These are phyloP conservation scores for Telmatherina bonti DNA, from an alignment of 2,797 vertebrate genomes.

Conservation along the genomic window DNA sequence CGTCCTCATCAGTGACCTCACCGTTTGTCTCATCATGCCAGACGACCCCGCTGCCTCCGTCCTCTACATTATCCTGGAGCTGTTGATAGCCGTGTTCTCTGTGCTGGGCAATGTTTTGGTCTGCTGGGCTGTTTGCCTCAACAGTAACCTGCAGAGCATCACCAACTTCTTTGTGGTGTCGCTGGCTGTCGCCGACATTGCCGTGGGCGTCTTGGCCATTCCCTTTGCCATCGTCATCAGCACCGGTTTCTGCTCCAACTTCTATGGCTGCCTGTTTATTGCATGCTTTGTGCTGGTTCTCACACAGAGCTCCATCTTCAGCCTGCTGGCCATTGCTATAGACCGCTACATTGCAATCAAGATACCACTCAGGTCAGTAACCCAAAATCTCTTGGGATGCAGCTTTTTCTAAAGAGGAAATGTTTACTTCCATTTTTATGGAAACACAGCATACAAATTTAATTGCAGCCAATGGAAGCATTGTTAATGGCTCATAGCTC, in stretches of 20 bases:
- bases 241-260: constrained; percentile 93
- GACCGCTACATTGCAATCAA: constrained; percentile 97
- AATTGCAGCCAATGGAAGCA: neutral
- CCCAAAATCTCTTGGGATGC: neutral
- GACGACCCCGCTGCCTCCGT: constrained; percentile 55
- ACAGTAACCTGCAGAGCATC: constrained; percentile 96
- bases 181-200: constrained; percentile 93
- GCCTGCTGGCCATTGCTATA: constrained; percentile 94
- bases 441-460: neutral
- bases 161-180: constrained; percentile 98
- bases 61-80: constrained; percentile 91
- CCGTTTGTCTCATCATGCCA: constrained; percentile 84
- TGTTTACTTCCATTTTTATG: neutral
- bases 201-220: constrained; percentile 93
- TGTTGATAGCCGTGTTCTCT: constrained; percentile 91
- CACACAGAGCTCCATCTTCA: constrained; percentile 98
- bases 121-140: constrained; percentile 95
- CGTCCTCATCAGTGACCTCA: constrained; percentile 61
- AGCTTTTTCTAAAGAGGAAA: neutral
- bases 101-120: constrained; percentile 95
- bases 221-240: constrained; percentile 95
- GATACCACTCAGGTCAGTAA: constrained; percentile 91
- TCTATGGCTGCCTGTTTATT: constrained; percentile 95
- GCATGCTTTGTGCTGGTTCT: constrained; percentile 96
- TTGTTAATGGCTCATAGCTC: neutral